Conservation (phyloP, 2,888 invertebrate species). For the Rhyacophila evoluta region DNA sequence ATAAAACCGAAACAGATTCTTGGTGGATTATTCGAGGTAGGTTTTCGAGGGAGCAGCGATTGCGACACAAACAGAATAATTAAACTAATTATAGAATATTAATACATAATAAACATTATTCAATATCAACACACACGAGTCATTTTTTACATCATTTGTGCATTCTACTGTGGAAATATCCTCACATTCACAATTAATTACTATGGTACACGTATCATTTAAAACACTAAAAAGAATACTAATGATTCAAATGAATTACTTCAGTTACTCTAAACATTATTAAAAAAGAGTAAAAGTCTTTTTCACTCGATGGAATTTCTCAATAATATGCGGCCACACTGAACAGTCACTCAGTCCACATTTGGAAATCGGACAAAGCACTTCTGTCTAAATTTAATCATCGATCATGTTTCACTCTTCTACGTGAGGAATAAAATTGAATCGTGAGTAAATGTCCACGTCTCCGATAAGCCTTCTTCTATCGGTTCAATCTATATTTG, state of each 20-base stretch:
- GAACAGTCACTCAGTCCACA: background rate
- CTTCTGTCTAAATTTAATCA: too few relatives aligned
- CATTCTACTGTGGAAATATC: conserved; percentile 6
- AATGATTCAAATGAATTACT: background rate
- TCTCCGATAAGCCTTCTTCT: background rate
- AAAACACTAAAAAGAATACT: conserved; percentile 37
- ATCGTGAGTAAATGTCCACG: background rate
- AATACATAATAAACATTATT: background rate
- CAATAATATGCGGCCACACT: background rate
- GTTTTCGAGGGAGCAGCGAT: too few relatives aligned
- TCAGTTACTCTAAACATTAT: conserved; percentile 5
- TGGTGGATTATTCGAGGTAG: too few relatives aligned
- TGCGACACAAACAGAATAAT: background rate
- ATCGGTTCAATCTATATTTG: too few relatives aligned
- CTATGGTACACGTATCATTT: conserved; percentile 39
- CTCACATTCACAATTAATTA: background rate
- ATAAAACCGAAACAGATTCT: too few relatives aligned
- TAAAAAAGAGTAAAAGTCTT: background rate
- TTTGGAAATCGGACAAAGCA: background rate
- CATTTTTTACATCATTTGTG: conserved; percentile 22
- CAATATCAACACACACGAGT: background rate
- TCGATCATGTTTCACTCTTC: too few relatives aligned
- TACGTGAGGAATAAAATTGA: background rate
- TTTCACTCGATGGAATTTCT: background rate
- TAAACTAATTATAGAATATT: background rate